phyloP scores from a whole-genome alignment of 2,113 vertebrate species.

The Lophura nycthemera region DNA sequence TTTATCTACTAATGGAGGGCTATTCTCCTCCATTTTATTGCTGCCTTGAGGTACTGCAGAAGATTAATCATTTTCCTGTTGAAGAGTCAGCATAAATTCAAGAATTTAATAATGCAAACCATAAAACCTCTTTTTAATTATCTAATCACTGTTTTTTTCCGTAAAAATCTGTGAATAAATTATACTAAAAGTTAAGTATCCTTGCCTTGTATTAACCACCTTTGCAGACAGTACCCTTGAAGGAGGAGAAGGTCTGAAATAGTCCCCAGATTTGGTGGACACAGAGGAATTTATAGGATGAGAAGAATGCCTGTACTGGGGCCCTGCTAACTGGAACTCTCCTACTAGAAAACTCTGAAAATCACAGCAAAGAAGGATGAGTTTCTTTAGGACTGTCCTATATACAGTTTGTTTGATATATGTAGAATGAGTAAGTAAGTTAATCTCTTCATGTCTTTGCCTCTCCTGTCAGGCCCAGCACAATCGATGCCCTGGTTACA shows the following conservation, averaged over 20 bases:
- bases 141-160: slow-evolving; percentile 41
- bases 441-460: not conserved
- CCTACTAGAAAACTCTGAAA: not conserved
- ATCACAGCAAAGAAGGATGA: not conserved
- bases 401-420: not conserved
- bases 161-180: slow-evolving; percentile 47
- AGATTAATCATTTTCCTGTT: slow-evolving; percentile 20
- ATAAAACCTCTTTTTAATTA: slow-evolving; percentile 51
- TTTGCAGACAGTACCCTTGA: not conserved
- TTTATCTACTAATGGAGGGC: not conserved
- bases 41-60: not conserved
- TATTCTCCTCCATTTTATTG: slow-evolving; percentile 2
- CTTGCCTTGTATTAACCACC: not conserved
- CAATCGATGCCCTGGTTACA: not conserved
- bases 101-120: slow-evolving; percentile 62
- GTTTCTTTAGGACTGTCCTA: not conserved
- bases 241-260: not conserved
- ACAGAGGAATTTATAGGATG: not conserved
- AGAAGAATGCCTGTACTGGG: not conserved
- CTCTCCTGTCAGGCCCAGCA: not conserved
- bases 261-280: not conserved
- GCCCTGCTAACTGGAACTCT: not conserved
- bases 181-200: not conserved
- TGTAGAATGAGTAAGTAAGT: not conserved
- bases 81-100: slow-evolving; percentile 63